A percentile compares a stretch with the other conserved stretches of the same genome.
These are phyloP conservation scores for Zoanthus sansibaricus DNA, from an alignment of 92 coral and sea anemone genomes.

Conservation along the genomic window DNA sequence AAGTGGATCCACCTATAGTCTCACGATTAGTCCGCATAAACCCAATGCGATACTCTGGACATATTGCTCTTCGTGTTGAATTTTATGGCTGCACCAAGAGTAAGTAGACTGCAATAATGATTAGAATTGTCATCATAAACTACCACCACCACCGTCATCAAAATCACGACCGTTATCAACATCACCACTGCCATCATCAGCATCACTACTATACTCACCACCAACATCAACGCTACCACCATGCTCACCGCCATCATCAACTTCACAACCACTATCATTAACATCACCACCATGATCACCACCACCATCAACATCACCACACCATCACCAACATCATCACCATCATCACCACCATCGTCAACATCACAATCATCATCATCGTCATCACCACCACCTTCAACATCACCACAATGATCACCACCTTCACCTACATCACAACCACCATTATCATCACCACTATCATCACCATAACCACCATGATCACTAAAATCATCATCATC, in stretches of 20 bases:
- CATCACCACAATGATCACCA: too few relatives aligned
- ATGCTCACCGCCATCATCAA: not conserved
- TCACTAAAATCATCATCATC: too few relatives aligned
- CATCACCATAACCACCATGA: not conserved
- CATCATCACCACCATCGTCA: not conserved
- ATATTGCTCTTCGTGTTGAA: conserved; percentile 12
- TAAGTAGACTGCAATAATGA: not conserved
- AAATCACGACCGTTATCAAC: too few relatives aligned
- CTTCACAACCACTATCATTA: not conserved
- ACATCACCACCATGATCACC: too few relatives aligned
- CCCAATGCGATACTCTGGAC: conserved; percentile 11
- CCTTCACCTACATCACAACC: not conserved
- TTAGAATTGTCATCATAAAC: too few relatives aligned
- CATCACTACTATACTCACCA: too few relatives aligned
- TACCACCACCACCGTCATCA: too few relatives aligned
- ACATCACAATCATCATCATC: not conserved
- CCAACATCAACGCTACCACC: not conserved
- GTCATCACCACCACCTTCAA: not conserved
- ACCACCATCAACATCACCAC: too few relatives aligned
- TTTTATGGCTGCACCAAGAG: conserved; percentile 30
- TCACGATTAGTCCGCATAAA: conserved; percentile 15
- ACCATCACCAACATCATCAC: not conserved
- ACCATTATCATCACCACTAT: not conserved
- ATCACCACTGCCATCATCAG: too few relatives aligned
- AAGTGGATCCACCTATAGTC: conserved; percentile 1